Conservation (phyloP, 2,888 invertebrate species). For the Tetragnatha montana region DNA sequence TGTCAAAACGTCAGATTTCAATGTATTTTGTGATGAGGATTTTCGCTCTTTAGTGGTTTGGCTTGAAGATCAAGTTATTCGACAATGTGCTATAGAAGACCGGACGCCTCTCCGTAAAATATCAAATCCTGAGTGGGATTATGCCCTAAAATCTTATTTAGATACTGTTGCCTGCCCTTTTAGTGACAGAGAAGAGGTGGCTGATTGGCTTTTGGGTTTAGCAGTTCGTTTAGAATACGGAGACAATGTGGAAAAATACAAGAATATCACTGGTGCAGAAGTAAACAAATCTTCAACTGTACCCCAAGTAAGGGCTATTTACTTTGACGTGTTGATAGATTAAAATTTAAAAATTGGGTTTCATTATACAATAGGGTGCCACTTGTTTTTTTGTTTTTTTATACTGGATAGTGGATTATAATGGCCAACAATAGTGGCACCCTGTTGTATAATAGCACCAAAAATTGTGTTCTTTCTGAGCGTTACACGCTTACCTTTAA, state of each 20-base stretch:
- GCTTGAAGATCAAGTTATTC: slow-evolving; percentile 95
- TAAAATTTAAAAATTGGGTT: too few species aligned
- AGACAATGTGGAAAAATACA: slow-evolving; percentile 85
- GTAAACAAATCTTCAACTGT: slow-evolving; percentile 79
- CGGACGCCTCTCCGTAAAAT: slow-evolving; percentile 84
- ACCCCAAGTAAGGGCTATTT: slow-evolving; percentile 79
- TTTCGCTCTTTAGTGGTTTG: slow-evolving; percentile 89
- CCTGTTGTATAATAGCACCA: too few species aligned
- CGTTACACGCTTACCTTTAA: too few species aligned
- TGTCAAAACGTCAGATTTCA: slow-evolving; percentile 83
- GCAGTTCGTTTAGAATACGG: slow-evolving; percentile 89
- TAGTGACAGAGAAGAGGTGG: slow-evolving; percentile 81
- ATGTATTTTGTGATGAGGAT: slow-evolving; percentile 84
- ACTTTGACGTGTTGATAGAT: too few species aligned
- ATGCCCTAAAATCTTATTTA: slow-evolving; percentile 83
- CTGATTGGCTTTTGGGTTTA: slow-evolving; percentile 90
- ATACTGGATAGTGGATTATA: too few species aligned
- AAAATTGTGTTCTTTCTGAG: too few species aligned
- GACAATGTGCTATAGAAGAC: slow-evolving; percentile 89
- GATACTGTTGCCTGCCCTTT: slow-evolving; percentile 85
- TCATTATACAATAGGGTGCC: too few species aligned
- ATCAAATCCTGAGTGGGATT: slow-evolving; percentile 82
- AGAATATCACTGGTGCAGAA: slow-evolving; percentile 81
- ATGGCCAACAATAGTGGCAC: too few species aligned
- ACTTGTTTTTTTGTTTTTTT: too few species aligned